phyloP scores from a whole-genome alignment of 2,113 vertebrate species.

The Mobula hypostoma region DNA sequence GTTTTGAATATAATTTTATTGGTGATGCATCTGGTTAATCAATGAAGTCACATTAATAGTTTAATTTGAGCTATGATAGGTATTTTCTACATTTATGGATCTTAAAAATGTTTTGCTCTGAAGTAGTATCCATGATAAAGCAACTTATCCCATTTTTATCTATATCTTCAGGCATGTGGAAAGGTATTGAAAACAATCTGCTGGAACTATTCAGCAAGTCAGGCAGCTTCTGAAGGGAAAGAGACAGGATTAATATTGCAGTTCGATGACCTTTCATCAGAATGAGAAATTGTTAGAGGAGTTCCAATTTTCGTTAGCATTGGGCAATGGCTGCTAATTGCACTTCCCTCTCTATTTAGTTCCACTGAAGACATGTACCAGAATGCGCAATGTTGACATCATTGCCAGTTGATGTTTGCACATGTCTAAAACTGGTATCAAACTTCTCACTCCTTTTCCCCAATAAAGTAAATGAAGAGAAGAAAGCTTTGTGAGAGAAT shows the following conservation, averaged over 20 bases:
- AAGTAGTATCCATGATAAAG: background rate
- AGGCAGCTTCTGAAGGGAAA: too few species aligned
- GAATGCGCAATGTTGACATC: background rate
- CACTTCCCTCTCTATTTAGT: background rate
- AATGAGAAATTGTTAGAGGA: too few species aligned
- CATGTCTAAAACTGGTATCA: background rate
- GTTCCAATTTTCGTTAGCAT: background rate
- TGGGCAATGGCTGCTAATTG: background rate
- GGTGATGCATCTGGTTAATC: background rate
- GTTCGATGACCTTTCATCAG: too few species aligned
- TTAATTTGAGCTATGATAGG: background rate
- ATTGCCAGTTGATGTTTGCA: background rate
- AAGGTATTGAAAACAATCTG: background rate
- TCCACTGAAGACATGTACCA: background rate
- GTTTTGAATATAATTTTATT: background rate
- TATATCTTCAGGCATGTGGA: background rate
- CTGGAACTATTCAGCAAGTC: too few species aligned
- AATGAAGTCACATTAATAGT: background rate
- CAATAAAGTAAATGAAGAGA: background rate
- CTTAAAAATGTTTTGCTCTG: background rate
- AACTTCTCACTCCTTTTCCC: background rate
- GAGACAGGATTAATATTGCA: too few species aligned
- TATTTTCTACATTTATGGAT: background rate
- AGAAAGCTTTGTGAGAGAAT: too few species aligned
- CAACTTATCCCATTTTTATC: background rate